A percentile compares a stretch with the other conserved stretches of the same genome.
These are phyloP conservation scores for Verasper variegatus DNA, from an alignment of 2,113 vertebrate species.

Conservation along the genomic window DNA sequence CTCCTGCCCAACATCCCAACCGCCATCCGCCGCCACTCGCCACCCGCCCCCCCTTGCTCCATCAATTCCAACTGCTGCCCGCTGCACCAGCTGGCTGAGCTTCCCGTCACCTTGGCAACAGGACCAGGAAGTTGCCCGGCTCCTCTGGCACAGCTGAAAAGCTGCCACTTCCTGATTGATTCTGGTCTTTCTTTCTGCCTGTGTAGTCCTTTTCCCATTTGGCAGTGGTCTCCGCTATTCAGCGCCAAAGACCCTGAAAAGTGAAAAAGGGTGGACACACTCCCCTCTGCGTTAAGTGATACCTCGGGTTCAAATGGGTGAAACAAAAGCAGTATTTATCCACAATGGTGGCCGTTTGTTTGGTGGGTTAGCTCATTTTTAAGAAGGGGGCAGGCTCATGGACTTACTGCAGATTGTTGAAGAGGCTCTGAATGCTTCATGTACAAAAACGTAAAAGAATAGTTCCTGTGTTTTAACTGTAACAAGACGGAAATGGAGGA, in stretches of 20 bases:
- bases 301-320: conserved; percentile 71
- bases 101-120: conserved; percentile 76
- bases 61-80: conserved; percentile 59
- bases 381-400: conserved; percentile 60
- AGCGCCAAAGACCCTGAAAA: conserved; percentile 64
- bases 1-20: conserved; percentile 55
- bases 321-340: conserved; percentile 75
- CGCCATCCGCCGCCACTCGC: conserved; percentile 29
- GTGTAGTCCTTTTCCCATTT: conserved; percentile 71
- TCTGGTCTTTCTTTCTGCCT: conserved; percentile 70
- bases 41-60: conserved; percentile 11
- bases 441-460: conserved; percentile 38
- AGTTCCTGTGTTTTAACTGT: conserved; percentile 29
- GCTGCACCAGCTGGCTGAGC: conserved; percentile 73
- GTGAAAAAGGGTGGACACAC: conserved; percentile 63
- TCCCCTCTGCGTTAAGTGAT: conserved; percentile 59
- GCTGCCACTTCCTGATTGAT: conserved; percentile 82
- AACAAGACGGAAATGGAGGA: conserved; percentile 27
- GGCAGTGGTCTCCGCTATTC: conserved; percentile 54
- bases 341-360: conserved; percentile 63
- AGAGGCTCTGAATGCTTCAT: conserved; percentile 55
- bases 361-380: conserved; percentile 70
- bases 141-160: conserved; percentile 77
- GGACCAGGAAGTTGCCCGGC: conserved; percentile 79
- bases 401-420: conserved; percentile 67